Base-by-base conservation (phyloP, 2,797 vertebrate genomes). In the Micropoecilia bifurca region DNA sequence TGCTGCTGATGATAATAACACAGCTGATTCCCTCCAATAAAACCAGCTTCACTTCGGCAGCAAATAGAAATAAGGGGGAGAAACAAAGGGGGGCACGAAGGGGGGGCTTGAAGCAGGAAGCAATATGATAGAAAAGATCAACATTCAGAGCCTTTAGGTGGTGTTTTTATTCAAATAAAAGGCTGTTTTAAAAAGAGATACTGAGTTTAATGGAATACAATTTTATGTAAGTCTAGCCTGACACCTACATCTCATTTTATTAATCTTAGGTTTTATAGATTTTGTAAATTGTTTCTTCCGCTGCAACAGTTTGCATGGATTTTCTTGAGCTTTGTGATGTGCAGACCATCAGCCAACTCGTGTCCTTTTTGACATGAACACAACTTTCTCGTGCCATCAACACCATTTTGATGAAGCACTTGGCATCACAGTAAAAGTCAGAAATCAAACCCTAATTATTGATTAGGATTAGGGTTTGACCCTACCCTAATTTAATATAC, bases 1-100 rank as follows among this genome's bases (percentile, higher is more conserved):
- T 47, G 76, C 85, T 76, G 85, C 79, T 83, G 85, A 87, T 88
- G 85, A 89, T 91, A 88, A 91, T 84, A 92, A 87, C 85, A 80
- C 68, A 74, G 85, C 80, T 83, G 89, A 93, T 88, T 90, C 82
- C 45, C 81, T 69, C 53, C 76, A 33, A 83, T 82, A 85, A 86
- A 87, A 87, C 63, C 39, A 75, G 68, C 59, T 88, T 83, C 87
- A 86, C 87, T 89, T 88, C 81, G 77, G 83, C 9, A 53, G 63
- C 66, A 76, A 87, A 80, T 63, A 48, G 76, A 78, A 82, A 86
- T 57, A 0, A 33, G 39, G 69, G 72, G 69, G 30, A 20, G 46
- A 12, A 30, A 36, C 76, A 22, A 76, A 82, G 80, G 1, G 4
- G 46, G 16, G 16, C n/a, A n/a, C 36, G 3, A 4, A 4, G 39